These are phyloP conservation scores for Fukomys damarensis DNA, from an alignment of 2,113 vertebrate species.

Conservation along the genomic window DNA sequence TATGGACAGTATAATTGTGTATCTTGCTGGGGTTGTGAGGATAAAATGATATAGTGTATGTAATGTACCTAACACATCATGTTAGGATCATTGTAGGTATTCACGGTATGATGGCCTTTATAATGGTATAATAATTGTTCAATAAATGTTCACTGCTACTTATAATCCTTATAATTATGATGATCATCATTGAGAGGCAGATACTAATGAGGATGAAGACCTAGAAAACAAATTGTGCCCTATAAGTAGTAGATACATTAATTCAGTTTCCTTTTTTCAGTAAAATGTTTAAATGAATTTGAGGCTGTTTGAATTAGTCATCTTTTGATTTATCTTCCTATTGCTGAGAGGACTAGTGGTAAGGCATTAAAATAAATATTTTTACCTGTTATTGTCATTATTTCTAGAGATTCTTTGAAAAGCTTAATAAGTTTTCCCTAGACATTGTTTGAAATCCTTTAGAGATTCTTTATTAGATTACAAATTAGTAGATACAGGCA, in stretches of 20 bases:
- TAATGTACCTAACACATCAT: constrained; percentile 3
- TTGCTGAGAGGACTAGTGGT: background rate
- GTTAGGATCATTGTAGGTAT: background rate
- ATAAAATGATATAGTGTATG: constrained; percentile 30
- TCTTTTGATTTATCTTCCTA: background rate
- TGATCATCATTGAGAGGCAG: background rate
- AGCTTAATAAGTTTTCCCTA: background rate
- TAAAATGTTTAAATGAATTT: constrained; percentile 58
- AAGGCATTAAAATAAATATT: constrained; percentile 35
- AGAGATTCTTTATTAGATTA: constrained; percentile 55
- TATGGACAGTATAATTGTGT: constrained; percentile 12
- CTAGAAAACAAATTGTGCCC: constrained; percentile 45
- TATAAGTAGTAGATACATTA: constrained; percentile 37
- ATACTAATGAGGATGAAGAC: constrained; percentile 36
- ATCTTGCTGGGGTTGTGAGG: background rate
- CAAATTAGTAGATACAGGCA: constrained; percentile 3
- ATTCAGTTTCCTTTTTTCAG: constrained; percentile 9
- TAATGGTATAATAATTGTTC: constrained; percentile 30
- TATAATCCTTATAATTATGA: background rate
- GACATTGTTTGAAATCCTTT: constrained; percentile 44
- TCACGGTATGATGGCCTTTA: background rate
- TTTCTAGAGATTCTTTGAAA: constrained; percentile 22
- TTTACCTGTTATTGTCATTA: constrained; percentile 17
- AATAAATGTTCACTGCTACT: background rate
- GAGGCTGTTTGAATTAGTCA: background rate